Conservation (phyloP, 2,888 invertebrate genomes). For the Heliconius ethilla region DNA sequence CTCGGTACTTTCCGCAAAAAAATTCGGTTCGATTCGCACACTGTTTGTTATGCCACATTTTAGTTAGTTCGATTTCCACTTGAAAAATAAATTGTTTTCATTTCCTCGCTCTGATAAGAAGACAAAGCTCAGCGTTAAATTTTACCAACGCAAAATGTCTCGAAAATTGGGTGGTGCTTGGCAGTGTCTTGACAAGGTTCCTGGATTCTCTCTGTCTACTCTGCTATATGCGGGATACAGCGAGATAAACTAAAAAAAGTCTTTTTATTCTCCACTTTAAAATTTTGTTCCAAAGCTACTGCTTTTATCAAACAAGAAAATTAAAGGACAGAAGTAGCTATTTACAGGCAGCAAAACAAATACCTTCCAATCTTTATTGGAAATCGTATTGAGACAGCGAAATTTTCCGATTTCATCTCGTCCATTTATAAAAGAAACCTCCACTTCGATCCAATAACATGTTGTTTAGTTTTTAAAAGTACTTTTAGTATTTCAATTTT, state of each 20-base stretch:
- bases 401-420: slow-evolving; percentile 20
- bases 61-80: too few relatives aligned
- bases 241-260: neutral
- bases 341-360: slow-evolving; percentile 26
- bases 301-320: slow-evolving; percentile 11
- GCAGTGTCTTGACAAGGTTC: too few relatives aligned
- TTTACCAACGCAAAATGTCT: too few relatives aligned
- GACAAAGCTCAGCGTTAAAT: too few relatives aligned
- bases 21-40: too few relatives aligned
- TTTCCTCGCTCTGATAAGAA: too few relatives aligned
- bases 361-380: slow-evolving; percentile 29
- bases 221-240: too few relatives aligned
- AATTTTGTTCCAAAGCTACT: neutral
- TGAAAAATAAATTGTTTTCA: too few relatives aligned
- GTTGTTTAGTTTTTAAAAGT: slow-evolving; percentile 17
- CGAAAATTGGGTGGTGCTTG: too few relatives aligned
- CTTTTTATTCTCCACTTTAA: neutral
- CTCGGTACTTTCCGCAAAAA: neutral
- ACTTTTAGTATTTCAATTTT: neutral
- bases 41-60: too few relatives aligned
- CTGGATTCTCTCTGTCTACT: too few relatives aligned
- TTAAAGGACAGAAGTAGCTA: slow-evolving; percentile 3
- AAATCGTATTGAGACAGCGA: slow-evolving; percentile 19
- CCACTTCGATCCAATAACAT: slow-evolving; percentile 25
- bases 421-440: slow-evolving; percentile 27